phyloP scores from a whole-genome alignment of 2,888 invertebrate species.

The Cremastobaeus sp. region DNA sequence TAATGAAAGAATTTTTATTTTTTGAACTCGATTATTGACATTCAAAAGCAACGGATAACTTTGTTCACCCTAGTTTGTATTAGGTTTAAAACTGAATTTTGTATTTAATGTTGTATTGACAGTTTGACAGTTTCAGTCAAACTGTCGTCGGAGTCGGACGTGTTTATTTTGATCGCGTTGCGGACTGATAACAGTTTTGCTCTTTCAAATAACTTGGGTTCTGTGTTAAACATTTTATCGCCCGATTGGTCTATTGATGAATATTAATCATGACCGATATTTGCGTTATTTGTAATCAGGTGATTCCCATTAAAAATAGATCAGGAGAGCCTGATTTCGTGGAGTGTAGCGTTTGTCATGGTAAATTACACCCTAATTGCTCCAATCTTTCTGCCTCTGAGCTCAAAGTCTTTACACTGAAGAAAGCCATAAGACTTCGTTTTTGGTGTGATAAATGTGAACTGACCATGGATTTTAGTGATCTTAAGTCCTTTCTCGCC shows the following conservation, averaged over 20 bases:
- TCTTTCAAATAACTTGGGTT: no score
- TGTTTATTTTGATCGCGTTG: slow-evolving; percentile 4
- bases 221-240: no score
- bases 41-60: no score
- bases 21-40: no score
- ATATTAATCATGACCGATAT: background rate
- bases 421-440: background rate
- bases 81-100: no score
- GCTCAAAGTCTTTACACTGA: slow-evolving; percentile 1
- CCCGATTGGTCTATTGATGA: no score
- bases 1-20: no score
- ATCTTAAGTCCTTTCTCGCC: background rate
- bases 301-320: background rate
- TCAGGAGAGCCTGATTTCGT: background rate
- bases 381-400: slow-evolving; percentile 4
- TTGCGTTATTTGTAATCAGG: background rate
- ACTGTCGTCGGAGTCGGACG: slow-evolving; percentile 5
- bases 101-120: no score
- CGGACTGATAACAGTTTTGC: slow-evolving; percentile 11
- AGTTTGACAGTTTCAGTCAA: background rate
- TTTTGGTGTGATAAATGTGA: background rate
- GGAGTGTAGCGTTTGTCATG: background rate
- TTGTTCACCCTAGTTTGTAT: no score
- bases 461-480: background rate
- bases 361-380: background rate